Evolutionary conservation across 2,888 invertebrate species (phyloP).

Genomic region (Uropetala carovei): DNA sequence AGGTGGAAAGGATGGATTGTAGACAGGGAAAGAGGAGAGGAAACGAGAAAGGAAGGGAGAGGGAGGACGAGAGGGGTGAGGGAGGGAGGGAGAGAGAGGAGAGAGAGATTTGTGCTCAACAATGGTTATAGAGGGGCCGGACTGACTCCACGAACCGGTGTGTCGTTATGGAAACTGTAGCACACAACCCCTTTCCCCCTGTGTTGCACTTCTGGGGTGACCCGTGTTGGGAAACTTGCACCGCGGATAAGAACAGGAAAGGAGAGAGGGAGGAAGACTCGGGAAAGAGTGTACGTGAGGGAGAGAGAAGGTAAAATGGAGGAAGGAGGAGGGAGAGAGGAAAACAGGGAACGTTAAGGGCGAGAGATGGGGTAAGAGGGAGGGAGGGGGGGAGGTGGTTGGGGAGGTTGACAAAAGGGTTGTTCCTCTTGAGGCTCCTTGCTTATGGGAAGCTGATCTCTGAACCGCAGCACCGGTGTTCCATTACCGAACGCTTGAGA

Average conservation of each 20-base stretch:
- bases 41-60: background rate
- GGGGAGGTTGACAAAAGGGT: background rate
- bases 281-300: too few species aligned
- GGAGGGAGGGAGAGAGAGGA: background rate
- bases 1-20: too few species aligned
- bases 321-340: background rate
- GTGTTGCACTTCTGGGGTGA: conserved; percentile 36
- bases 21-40: background rate
- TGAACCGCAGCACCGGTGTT: conserved; percentile 47
- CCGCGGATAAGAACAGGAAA: conserved; percentile 50
- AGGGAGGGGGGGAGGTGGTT: too few species aligned
- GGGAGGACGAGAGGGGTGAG: background rate
- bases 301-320: too few species aligned
- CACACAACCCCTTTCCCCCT: background rate
- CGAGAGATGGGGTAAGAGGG: too few species aligned
- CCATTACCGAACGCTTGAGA: conserved; percentile 23
- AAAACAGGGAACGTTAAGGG: background rate
- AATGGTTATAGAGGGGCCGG: background rate
- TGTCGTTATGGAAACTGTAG: conserved; percentile 23
- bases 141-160: background rate
- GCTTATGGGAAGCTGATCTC: conserved; percentile 25
- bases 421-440: conserved; percentile 23
- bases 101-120: background rate
- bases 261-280: background rate
- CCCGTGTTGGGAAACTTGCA: conserved; percentile 57